phyloP scores from a whole-genome alignment of 2,797 vertebrate genomes.

The Centropyge bicolor region DNA sequence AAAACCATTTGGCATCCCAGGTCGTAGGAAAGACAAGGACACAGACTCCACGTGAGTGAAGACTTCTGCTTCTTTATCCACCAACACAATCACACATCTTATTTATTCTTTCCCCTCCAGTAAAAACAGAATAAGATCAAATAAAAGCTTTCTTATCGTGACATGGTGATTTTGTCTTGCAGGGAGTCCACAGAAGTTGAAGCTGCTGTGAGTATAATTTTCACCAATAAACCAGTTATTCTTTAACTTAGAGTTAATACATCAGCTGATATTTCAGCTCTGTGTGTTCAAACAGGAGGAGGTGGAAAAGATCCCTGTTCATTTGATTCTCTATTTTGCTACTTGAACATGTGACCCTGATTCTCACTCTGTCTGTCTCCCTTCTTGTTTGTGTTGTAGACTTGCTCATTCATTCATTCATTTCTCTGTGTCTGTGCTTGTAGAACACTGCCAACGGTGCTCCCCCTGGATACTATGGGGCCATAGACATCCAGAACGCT shows the following conservation, averaged over 20 bases:
- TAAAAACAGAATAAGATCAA: background rate
- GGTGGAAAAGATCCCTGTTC: constrained; percentile 29
- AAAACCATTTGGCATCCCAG: constrained; percentile 94
- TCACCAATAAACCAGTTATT: background rate
- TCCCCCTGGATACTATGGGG: constrained; percentile 77
- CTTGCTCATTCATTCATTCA: constrained; percentile 44
- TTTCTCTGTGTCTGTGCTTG: constrained; percentile 55
- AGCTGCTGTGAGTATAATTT: constrained; percentile 91
- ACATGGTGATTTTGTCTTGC: constrained; percentile 51
- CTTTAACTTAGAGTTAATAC: background rate
- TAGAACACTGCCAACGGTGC: constrained; percentile 83
- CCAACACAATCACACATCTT: background rate
- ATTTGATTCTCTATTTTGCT: constrained; percentile 12
- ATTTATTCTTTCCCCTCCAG: background rate
- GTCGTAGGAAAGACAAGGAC: constrained; percentile 96
- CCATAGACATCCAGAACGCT: constrained; percentile 84
- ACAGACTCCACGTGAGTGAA: constrained; percentile 93
- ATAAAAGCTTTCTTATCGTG: constrained; percentile 15
- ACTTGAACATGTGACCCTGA: constrained; percentile 20
- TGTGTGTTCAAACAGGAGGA: constrained; percentile 43
- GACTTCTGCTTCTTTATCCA: background rate
- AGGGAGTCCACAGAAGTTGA: constrained; percentile 97
- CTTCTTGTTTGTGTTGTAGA: constrained; percentile 51
- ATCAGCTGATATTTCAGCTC: background rate
- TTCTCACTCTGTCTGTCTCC: background rate